These are phyloP conservation scores for Pseudomugil gertrudae DNA, from an alignment of 2,797 vertebrate species.

Conservation along the genomic window DNA sequence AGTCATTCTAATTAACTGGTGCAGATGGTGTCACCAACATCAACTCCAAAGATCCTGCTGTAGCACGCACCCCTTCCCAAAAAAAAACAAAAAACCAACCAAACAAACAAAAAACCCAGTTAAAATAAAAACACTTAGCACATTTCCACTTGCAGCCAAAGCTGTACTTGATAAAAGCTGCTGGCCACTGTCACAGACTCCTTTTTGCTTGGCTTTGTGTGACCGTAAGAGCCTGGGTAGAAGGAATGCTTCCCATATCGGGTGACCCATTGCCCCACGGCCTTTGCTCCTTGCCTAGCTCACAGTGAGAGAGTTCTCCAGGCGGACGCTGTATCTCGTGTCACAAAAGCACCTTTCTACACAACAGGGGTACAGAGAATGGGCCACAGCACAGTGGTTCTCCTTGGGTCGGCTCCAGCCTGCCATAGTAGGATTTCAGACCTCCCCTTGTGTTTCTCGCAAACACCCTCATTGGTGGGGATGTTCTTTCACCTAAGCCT, in stretches of 20 bases:
- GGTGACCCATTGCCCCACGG: constrained; percentile 78
- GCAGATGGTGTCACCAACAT: not conserved
- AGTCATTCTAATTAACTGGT: constrained; percentile 24
- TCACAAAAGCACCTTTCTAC: constrained; percentile 86
- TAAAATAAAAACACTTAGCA: constrained; percentile 5
- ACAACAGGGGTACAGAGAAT: constrained; percentile 81
- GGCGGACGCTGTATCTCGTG: constrained; percentile 77
- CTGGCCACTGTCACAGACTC: constrained; percentile 58
- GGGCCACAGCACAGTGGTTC: constrained; percentile 75
- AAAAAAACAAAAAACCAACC: too few relatives aligned
- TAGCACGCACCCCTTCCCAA: too few relatives aligned
- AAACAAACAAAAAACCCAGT: too few relatives aligned
- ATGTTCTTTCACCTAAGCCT: constrained; percentile 61
- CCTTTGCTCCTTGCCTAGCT: constrained; percentile 76
- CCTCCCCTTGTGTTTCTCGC: constrained; percentile 64
- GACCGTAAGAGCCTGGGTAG: constrained; percentile 58
- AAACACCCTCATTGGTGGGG: constrained; percentile 67
- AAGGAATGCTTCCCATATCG: constrained; percentile 80
- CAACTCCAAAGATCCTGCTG: constrained; percentile 7
- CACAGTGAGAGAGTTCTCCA: constrained; percentile 68
- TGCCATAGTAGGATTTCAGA: constrained; percentile 75
- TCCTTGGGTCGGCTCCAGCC: constrained; percentile 72
- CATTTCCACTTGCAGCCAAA: constrained; percentile 22
- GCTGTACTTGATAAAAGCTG: constrained; percentile 30
- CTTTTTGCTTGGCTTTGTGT: constrained; percentile 74